These are phyloP conservation scores for Polyommatus icarus DNA, from an alignment of 2,888 invertebrate species.

Conservation along the genomic window DNA sequence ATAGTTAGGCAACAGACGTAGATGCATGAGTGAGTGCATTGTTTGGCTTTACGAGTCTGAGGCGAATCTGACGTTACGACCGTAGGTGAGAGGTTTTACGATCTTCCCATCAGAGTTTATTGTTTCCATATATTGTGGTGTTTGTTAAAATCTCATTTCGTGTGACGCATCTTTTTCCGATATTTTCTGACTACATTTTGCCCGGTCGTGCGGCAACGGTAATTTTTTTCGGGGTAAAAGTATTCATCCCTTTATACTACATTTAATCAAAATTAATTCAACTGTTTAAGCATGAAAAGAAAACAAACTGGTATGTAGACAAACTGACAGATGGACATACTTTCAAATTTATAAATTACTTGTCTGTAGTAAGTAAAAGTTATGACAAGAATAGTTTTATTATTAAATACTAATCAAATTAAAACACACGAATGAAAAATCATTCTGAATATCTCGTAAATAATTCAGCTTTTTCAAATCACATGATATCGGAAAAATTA, in stretches of 20 bases:
- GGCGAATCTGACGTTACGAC: constrained; percentile 6
- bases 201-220: too few relatives aligned
- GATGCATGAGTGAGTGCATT: constrained; percentile 25
- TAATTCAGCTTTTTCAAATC: neutral
- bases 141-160: neutral
- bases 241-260: too few relatives aligned
- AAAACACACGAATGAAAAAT: neutral
- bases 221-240: too few relatives aligned
- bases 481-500: neutral
- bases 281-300: too few relatives aligned
- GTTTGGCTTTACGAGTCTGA: constrained; percentile 19
- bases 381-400: too few relatives aligned
- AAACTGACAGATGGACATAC: too few relatives aligned
- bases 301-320: too few relatives aligned
- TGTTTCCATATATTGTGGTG: neutral
- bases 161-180: neutral
- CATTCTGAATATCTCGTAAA: neutral
- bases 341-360: neutral
- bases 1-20: constrained; percentile 9
- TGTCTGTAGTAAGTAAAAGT: too few relatives aligned
- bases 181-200: too few relatives aligned
- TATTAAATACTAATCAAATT: too few relatives aligned
- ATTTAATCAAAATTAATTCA: too few relatives aligned
- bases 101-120: neutral
- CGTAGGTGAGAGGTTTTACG: neutral